Percentiles rank a stretch among this genome's conserved stretches.
Conservation (phyloP, 2,113 vertebrate genomes). For the Oostethus manadensis region DNA sequence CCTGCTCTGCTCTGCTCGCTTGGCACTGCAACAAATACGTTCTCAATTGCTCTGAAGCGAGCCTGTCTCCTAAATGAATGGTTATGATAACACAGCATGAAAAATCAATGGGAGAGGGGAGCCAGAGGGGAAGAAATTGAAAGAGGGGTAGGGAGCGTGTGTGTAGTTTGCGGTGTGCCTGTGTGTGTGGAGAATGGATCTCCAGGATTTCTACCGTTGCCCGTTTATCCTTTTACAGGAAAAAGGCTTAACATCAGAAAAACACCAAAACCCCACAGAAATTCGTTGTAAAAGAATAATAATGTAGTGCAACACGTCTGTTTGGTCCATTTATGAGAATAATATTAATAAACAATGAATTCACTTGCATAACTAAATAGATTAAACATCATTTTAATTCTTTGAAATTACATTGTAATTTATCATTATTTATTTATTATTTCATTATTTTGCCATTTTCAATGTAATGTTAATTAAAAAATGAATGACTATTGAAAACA, state of each 20-base stretch:
- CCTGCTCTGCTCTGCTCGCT: conserved; percentile 1
- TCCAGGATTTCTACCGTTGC: neutral
- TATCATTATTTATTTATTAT: no score
- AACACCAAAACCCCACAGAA: neutral
- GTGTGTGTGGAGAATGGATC: neutral
- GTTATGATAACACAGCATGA: conserved; percentile 59
- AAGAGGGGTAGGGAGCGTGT: neutral
- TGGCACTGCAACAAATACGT: conserved; percentile 50
- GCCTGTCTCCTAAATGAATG: conserved; percentile 62
- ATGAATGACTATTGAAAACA: no score
- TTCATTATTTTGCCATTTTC: no score
- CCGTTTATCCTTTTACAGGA: neutral
- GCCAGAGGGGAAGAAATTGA: conserved; percentile 35
- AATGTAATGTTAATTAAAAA: no score
- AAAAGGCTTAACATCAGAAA: neutral
- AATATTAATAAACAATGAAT: no score
- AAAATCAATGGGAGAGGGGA: conserved; percentile 58
- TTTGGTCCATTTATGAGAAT: no score
- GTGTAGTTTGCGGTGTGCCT: neutral
- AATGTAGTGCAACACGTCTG: no score
- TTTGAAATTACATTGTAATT: no score
- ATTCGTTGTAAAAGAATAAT: neutral
- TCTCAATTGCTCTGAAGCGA: conserved; percentile 54
- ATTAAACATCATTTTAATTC: no score
- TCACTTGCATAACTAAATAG: no score